Evolutionary conservation across 2,888 invertebrate genomes (phyloP).

Genomic region (Athrips mouffetella): DNA sequence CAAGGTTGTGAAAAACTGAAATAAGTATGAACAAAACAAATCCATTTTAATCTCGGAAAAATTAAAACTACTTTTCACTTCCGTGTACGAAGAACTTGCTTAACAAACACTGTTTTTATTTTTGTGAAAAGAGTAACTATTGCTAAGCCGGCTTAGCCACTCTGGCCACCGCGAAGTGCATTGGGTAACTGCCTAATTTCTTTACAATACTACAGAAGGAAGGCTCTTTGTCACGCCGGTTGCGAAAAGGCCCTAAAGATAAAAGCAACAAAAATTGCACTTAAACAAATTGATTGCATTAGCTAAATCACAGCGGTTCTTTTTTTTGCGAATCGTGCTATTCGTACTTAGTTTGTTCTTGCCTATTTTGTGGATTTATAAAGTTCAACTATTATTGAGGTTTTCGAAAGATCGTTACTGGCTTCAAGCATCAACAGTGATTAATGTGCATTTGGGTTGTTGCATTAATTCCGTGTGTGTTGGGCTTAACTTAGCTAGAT

Average conservation of each 20-base stretch:
- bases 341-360: too few species aligned
- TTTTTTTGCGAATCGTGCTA: neutral
- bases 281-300: slow-evolving; percentile 27
- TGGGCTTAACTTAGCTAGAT: too few species aligned
- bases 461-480: too few species aligned
- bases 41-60: slow-evolving; percentile 1
- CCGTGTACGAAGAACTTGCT: too few species aligned
- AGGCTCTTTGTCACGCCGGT: slow-evolving; percentile 16
- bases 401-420: too few species aligned
- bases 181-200: slow-evolving; percentile 23
- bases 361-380: too few species aligned
- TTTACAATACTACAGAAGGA: slow-evolving; percentile 10
- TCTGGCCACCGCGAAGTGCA: slow-evolving; percentile 10
- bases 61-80: too few species aligned
- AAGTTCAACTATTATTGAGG: too few species aligned
- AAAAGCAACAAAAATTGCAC: slow-evolving; percentile 22
- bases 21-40: neutral
- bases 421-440: too few species aligned
- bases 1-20: slow-evolving; percentile 3
- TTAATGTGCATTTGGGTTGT: too few species aligned
- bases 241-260: slow-evolving; percentile 29
- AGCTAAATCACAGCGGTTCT: slow-evolving; percentile 7
- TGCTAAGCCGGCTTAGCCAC: too few species aligned
- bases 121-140: too few species aligned
- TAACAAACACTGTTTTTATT: neutral